A percentile compares a stretch with the other conserved stretches of the same genome.
phyloP scores from a whole-genome alignment of 2,888 invertebrate genomes.

The Macrosiphum euphorbiae region DNA sequence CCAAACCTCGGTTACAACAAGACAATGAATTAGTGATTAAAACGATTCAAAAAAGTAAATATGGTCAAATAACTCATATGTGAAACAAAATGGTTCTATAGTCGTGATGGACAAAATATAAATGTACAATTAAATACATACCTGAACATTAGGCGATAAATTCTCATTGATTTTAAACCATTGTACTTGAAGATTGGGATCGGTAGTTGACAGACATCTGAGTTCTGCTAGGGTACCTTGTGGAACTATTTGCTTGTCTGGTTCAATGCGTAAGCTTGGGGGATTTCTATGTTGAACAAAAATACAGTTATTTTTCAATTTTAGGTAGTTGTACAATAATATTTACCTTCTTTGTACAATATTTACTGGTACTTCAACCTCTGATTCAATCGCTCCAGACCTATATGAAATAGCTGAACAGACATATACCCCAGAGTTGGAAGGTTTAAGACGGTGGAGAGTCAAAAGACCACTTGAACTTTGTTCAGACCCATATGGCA shows the following conservation, averaged over 20 bases:
- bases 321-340: background rate
- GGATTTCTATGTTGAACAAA: slow-evolving; percentile 42
- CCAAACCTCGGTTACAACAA: too few relatives aligned
- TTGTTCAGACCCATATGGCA: slow-evolving; percentile 76
- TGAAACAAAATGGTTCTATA: too few relatives aligned
- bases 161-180: slow-evolving; percentile 81
- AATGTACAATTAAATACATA: slow-evolving; percentile 69
- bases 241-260: slow-evolving; percentile 77
- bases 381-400: slow-evolving; percentile 75
- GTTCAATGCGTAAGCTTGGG: slow-evolving; percentile 72
- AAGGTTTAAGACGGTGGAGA: slow-evolving; percentile 77
- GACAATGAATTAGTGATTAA: background rate
- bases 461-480: slow-evolving; percentile 78
- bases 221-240: slow-evolving; percentile 80
- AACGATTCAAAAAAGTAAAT: too few relatives aligned
- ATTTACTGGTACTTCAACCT: slow-evolving; percentile 71
- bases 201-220: slow-evolving; percentile 82
- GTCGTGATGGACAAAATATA: background rate
- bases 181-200: slow-evolving; percentile 81
- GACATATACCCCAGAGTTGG: slow-evolving; percentile 87
- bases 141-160: slow-evolving; percentile 71
- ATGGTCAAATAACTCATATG: too few relatives aligned
- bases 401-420: slow-evolving; percentile 79
- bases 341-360: slow-evolving; percentile 45
- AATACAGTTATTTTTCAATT: background rate